Conservation (phyloP, 2,113 vertebrate species). For the Casuarius casuarius region DNA sequence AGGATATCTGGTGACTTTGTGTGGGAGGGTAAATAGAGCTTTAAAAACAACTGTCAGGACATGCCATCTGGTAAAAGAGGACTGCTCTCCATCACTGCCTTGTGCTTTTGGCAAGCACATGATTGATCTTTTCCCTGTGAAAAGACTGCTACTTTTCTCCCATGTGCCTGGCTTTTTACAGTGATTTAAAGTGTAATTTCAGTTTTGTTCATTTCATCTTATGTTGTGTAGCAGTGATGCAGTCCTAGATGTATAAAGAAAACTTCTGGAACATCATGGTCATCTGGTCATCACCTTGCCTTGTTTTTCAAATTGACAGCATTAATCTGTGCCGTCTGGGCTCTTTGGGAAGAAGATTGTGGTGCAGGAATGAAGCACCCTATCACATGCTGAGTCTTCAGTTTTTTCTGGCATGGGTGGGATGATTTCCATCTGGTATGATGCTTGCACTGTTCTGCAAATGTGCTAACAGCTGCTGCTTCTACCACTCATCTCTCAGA, state of each 20-base stretch:
- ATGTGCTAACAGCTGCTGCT: neutral
- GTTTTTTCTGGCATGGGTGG: neutral
- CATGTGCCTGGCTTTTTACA: neutral
- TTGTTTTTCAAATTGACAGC: rapidly evolving
- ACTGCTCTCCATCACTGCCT: neutral
- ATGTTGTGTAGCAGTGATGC: neutral
- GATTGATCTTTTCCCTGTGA: neutral
- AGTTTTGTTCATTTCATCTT: neutral
- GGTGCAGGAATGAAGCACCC: neutral
- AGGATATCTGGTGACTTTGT: neutral
- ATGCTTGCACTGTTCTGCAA: neutral
- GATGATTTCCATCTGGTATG: neutral
- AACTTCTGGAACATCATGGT: neutral
- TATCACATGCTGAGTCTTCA: neutral
- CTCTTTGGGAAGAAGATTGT: neutral
- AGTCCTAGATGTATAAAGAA: neutral
- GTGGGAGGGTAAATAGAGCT: neutral
- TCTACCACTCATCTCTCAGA: neutral
- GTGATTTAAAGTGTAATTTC: neutral
- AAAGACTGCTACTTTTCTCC: neutral
- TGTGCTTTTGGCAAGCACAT: neutral
- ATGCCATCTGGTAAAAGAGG: neutral
- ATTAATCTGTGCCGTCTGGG: neutral
- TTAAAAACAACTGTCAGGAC: neutral
- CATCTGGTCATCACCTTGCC: neutral